These are phyloP conservation scores for Macrobrachium rosenbergii DNA, from an alignment of 1,140 invertebrate genomes.

Conservation along the genomic window DNA sequence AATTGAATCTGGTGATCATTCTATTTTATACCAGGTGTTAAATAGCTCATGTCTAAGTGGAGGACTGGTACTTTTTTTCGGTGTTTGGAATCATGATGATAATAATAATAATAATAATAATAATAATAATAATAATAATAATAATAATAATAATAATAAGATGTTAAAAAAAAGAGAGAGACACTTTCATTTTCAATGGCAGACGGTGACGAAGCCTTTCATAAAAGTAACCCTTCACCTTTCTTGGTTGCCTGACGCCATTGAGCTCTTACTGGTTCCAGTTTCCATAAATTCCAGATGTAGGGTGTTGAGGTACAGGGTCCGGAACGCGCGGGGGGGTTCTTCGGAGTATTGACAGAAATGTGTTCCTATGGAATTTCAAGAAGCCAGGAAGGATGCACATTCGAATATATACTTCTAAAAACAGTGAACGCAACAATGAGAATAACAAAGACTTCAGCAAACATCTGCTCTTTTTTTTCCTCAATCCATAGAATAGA, in stretches of 20 bases:
- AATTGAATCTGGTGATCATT: no score
- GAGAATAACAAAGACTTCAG: slow-evolving; percentile 6
- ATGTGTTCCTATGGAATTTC: slow-evolving; percentile 31
- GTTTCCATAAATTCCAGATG: slow-evolving; percentile 1
- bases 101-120: no score
- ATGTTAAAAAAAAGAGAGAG: no score
- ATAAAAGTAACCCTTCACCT: slow-evolving; percentile 42
- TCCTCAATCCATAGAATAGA: slow-evolving; percentile 5
- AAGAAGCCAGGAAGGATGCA: slow-evolving; percentile 35
- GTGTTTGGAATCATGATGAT: no score
- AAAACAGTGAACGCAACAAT: slow-evolving; percentile 48
- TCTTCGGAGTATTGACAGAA: slow-evolving; percentile 46
- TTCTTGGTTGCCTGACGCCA: slow-evolving; percentile 44
- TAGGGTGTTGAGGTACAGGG: slow-evolving; percentile 43
- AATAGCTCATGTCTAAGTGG: no score
- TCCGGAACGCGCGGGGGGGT: slow-evolving; percentile 40
- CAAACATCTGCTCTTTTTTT: slow-evolving; percentile 13
- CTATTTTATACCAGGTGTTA: no score
- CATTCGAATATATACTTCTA: slow-evolving; percentile 46
- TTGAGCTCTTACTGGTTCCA: slow-evolving; percentile 5
- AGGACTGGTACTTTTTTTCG: no score
- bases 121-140: no score
- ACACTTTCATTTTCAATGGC: background rate
- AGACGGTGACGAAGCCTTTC: slow-evolving; percentile 29
- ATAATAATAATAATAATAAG: no score